phyloP scores from a whole-genome alignment of 2,113 vertebrate genomes.

The Neodon shergylaensis region DNA sequence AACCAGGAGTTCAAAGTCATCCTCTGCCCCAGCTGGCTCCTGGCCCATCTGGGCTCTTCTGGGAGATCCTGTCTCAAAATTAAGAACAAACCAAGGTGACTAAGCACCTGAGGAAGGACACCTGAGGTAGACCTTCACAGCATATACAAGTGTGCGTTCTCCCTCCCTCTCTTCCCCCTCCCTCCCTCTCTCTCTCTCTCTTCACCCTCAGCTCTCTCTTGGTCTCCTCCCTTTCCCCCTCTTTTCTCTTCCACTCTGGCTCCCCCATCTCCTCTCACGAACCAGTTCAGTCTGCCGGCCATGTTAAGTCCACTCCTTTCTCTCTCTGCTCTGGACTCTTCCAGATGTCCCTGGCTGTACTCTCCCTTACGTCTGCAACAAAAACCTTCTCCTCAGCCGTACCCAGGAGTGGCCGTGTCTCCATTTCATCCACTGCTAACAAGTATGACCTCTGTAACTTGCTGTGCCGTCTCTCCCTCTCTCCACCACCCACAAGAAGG shows the following conservation, averaged over 20 bases:
- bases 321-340: background rate
- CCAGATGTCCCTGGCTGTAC: background rate
- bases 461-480: background rate
- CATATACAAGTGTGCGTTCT: accelerated
- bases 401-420: background rate
- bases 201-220: background rate
- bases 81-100: background rate
- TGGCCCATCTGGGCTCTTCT: background rate
- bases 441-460: background rate
- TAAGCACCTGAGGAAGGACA: background rate
- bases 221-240: background rate
- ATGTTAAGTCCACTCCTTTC: background rate
- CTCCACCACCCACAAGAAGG: too few relatives aligned
- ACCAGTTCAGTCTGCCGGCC: background rate
- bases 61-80: background rate
- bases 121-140: background rate
- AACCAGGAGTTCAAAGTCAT: background rate
- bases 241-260: background rate
- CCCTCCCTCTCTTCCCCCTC: too few relatives aligned
- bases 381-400: background rate
- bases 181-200: background rate
- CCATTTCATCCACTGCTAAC: background rate
- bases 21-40: background rate
- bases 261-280: background rate
- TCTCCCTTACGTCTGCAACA: background rate